A percentile compares a stretch with the other conserved stretches of the same genome.
These are phyloP conservation scores for Microctenopoma stevenorrisi DNA, from an alignment of 2,797 vertebrate species.

Conservation along the genomic window DNA sequence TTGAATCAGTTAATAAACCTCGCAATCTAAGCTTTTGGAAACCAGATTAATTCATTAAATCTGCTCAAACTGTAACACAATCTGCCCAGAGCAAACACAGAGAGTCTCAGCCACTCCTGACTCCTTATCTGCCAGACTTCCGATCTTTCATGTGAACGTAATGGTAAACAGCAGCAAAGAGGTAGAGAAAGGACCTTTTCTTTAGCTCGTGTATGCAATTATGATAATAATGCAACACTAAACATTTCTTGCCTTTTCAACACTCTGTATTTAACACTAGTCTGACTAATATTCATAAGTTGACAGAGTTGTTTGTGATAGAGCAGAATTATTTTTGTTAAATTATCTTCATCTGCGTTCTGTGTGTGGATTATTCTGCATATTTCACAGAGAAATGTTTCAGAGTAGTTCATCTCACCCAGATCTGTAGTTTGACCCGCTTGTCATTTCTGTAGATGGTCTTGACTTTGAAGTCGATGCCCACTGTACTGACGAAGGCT, in stretches of 20 bases:
- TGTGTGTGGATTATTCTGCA: background rate
- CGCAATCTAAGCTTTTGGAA: background rate
- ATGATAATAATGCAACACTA: too few relatives aligned
- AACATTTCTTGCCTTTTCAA: too few relatives aligned
- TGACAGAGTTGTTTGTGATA: background rate
- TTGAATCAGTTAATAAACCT: background rate
- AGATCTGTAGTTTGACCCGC: slow-evolving; percentile 94
- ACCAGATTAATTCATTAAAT: slow-evolving; percentile 21
- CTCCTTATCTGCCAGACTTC: slow-evolving; percentile 26
- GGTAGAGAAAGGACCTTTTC: background rate
- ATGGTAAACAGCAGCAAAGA: slow-evolving; percentile 2
- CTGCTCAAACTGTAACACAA: slow-evolving; percentile 11
- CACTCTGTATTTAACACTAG: too few relatives aligned
- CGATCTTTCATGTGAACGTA: background rate
- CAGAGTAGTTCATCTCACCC: slow-evolving; percentile 75
- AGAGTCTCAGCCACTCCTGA: slow-evolving; percentile 10
- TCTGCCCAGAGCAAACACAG: slow-evolving; percentile 46
- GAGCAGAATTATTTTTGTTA: background rate
- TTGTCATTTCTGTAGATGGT: slow-evolving; percentile 91
- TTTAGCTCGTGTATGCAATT: background rate
- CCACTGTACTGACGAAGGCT: slow-evolving; percentile 93
- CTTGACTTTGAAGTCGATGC: slow-evolving; percentile 96
- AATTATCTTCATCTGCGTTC: background rate
- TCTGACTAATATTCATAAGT: too few relatives aligned
- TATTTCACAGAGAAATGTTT: background rate